Evolutionary conservation across 2,797 vertebrate genomes (phyloP), one percentile per base, ranked within the genome.

Genomic region (Spinibarbus caldwelli): DNA sequence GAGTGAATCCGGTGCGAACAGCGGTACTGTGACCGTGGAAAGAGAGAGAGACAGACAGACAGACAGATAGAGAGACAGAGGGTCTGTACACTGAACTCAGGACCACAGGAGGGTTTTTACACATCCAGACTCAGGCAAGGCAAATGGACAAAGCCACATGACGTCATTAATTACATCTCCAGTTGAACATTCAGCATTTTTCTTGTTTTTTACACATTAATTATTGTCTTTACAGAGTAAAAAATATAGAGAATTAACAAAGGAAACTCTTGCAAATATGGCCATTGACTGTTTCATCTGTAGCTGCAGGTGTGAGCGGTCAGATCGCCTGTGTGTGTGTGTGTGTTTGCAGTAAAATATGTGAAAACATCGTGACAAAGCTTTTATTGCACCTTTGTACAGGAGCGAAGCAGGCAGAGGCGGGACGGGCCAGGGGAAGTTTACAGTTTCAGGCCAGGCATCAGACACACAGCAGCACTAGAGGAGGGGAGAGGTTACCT

Each of bases 61-160:
- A n/a, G 26, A 83, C 6, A 26, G 29, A 80, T 7, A 72, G 41
- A 82, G 26, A 68, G 80, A 73, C 43, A 38, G 59, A 14, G 73
- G 84, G 86, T 90, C 79, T 92, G 93, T 91, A 93, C 86, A 90
- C 94, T 95, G 95, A 94, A 94, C 88, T 94, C 94, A 95, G 92
- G 92, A 96, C 95, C 95, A 95, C 93, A 73, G 93, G 95, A 92
- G 91, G 90, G 41, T 1, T 78, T 93, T 95, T 94, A 94, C 93
- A 95, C 94, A 89, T 82, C 64, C 86, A 90, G 86, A 90, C 87
- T 89, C 86, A 90, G 83, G 88, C 87, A 89, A 92, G 92, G 90
- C 86, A 90, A 93, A 90, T 87, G 86, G 90, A 91, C 88, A 89
- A 90, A 92, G 90, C 88, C 90, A 93, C 87, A 89, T 88, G 88